These are phyloP conservation scores for Podarcis raffonei DNA, from an alignment of 2,113 vertebrate species.

Conservation along the genomic window DNA sequence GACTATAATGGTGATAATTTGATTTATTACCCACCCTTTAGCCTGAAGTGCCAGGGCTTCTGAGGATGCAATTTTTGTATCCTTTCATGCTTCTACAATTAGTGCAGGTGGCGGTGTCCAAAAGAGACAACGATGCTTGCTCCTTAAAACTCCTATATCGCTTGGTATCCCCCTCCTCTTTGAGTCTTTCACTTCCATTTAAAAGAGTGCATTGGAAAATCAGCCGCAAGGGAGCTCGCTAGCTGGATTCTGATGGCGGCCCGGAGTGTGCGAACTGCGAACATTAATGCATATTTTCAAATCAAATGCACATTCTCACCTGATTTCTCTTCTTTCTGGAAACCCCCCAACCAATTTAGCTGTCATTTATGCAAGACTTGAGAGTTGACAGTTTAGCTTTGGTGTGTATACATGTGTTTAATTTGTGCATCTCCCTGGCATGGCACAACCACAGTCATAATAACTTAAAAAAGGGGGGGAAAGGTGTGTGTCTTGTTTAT, in stretches of 20 bases:
- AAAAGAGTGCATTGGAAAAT: neutral
- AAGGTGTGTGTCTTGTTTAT: neutral
- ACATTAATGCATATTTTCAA: neutral
- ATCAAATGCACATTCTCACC: neutral
- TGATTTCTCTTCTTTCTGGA: neutral
- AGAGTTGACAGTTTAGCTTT: neutral
- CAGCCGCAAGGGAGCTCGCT: neutral
- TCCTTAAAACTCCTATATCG: neutral
- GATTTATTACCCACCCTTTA: too few species aligned
- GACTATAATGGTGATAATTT: too few species aligned
- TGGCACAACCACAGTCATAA: neutral
- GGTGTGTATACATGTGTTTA: neutral
- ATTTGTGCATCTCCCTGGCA: neutral
- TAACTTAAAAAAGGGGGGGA: neutral
- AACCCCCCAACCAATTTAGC: neutral
- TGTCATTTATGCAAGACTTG: neutral
- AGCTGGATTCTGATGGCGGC: neutral
- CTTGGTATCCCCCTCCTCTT: neutral
- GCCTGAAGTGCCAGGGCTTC: too few species aligned
- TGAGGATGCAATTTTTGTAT: neutral
- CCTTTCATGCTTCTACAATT: neutral
- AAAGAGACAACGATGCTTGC: neutral
- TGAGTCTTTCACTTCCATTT: neutral
- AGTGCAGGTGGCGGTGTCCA: neutral
- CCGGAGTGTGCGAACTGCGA: neutral